Conservation (phyloP, 2,113 vertebrate genomes). For the Barnardius zonarius region DNA sequence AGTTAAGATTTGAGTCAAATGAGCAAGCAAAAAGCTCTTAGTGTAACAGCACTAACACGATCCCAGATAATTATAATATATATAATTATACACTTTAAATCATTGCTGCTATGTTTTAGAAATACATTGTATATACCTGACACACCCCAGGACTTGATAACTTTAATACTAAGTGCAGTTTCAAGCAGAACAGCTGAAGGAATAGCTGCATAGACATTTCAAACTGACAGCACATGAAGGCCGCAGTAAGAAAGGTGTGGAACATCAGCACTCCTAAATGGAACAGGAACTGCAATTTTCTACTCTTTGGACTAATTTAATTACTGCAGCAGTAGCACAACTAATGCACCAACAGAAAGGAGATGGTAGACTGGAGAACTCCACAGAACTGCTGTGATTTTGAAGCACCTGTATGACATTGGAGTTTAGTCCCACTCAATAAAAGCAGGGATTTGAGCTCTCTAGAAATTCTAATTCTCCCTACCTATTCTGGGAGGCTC, state of each 20-base stretch:
- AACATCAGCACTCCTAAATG: neutral
- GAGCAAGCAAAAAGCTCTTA: neutral
- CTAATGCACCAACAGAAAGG: neutral
- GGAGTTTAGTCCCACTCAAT: neutral
- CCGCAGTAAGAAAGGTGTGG: neutral
- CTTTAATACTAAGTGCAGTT: neutral
- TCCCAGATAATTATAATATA: neutral
- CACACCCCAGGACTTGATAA: neutral
- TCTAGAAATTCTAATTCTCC: neutral
- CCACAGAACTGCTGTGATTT: neutral
- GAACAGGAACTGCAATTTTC: neutral
- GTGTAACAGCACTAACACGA: neutral
- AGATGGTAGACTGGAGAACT: neutral
- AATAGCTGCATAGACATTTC: neutral
- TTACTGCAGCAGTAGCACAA: neutral
- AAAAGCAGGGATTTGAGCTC: neutral
- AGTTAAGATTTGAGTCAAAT: constrained; percentile 21
- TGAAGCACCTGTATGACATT: neutral
- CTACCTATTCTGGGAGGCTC: neutral
- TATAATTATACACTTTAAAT: neutral
- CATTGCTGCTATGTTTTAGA: neutral
- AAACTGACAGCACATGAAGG: neutral
- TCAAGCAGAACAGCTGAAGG: neutral
- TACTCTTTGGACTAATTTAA: neutral
- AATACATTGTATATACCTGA: neutral